phyloP scores from a whole-genome alignment of 1,140 invertebrate genomes.

The Choristoneura fumiferana region DNA sequence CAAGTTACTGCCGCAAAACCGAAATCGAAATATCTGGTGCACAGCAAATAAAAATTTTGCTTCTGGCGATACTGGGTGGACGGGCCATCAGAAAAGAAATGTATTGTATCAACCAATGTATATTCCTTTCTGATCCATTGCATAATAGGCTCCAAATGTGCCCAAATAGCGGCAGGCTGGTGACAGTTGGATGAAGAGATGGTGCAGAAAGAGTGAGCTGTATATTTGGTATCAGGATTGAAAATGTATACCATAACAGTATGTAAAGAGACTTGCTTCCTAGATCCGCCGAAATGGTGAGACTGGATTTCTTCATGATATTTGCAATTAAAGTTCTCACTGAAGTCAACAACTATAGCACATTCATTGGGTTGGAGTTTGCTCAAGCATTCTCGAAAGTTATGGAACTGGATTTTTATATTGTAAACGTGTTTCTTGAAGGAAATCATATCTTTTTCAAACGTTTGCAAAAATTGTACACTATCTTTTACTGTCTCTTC shows the following conservation, averaged over 20 bases:
- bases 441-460: neutral
- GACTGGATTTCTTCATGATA: slow-evolving; percentile 35
- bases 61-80: slow-evolving; percentile 37
- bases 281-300: slow-evolving; percentile 43
- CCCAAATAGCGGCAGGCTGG: slow-evolving; percentile 31
- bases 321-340: slow-evolving; percentile 41
- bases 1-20: slow-evolving; percentile 17
- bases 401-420: slow-evolving; percentile 29
- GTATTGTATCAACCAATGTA: slow-evolving; percentile 25
- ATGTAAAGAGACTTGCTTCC: slow-evolving; percentile 34
- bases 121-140: slow-evolving; percentile 17
- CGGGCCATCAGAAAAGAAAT: slow-evolving; percentile 40
- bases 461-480: neutral
- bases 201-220: slow-evolving; percentile 23
- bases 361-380: too few species aligned
- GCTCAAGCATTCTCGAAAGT: too few species aligned
- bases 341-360: too few species aligned
- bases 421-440: neutral
- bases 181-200: slow-evolving; percentile 25
- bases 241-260: slow-evolving; percentile 33
- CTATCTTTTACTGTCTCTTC: neutral
- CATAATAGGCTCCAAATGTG: slow-evolving; percentile 36
- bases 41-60: slow-evolving; percentile 28
- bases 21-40: slow-evolving; percentile 23
- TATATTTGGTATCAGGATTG: slow-evolving; percentile 11